Base-by-base conservation (phyloP, 1,140 invertebrate species). In the Theocolax elegans region DNA sequence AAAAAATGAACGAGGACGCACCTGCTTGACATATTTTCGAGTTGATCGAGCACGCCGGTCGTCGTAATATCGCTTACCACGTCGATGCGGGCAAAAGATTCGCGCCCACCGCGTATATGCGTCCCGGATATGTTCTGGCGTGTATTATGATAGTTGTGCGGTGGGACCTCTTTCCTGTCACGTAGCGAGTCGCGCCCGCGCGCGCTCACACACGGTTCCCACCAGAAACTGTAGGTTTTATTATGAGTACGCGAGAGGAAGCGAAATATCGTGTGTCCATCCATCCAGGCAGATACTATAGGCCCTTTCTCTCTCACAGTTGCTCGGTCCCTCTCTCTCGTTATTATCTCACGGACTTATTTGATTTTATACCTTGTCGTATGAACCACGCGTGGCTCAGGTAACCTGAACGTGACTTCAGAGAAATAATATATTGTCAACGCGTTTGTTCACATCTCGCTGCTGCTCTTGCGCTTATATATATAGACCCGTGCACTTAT, bases 91-190 rank as follows among this genome's bases (percentile, higher is more conserved):
- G 13, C 38, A 25, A 23, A 8, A 38, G 35, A 44, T 59, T 8
- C 35, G 46, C 6, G 46, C 46, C 23, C 17, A n/a, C 10, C 31
- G 46, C 70, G 78, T 72, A 76, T 75, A 69, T 67, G 68, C 74
- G 73, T 75, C 76, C 76, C 81, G 80, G 80, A 80, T 82, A 77
- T 78, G 73, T 72, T 65, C 72, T 67, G 9, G 21, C 63, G 69
- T 72, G 77, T 83, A 80, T 82, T 83, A 81, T 81, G 80, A 82
- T 81, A 78, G 78, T 77, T 78, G 78, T 81, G 56, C 66, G 67
- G 48, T 38, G 77, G 76, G 78, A 76, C 72, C 76, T 76, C 76
- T 81, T 81, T 82, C 80, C 79, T 82, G 82, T 81, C 77, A 79
- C 77, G 76, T 79, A 66, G 40, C 13, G 9, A 38, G 4, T 69